Evolutionary conservation across 2,113 vertebrate species (phyloP).

Genomic region (Melozone crissalis): DNA sequence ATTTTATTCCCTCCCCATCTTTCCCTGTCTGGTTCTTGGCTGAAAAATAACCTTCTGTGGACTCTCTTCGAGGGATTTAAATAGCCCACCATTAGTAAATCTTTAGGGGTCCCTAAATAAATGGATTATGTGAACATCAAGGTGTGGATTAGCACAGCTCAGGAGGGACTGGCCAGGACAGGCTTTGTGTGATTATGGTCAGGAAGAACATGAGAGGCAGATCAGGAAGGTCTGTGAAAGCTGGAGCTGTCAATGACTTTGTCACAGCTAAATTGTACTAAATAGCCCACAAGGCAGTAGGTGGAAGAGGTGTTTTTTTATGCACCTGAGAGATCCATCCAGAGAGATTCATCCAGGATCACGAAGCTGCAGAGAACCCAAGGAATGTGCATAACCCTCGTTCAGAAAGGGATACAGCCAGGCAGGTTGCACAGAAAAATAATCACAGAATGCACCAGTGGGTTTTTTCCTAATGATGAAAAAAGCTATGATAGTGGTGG

Average conservation of each 20-base stretch:
- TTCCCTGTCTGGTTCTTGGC: not conserved
- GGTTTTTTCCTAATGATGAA: not conserved
- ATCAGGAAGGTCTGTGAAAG: not conserved
- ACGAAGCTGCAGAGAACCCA: fast-evolving
- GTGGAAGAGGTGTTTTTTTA: not conserved
- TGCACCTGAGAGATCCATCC: not conserved
- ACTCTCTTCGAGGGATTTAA: not conserved
- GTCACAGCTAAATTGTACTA: not conserved
- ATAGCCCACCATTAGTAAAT: not conserved
- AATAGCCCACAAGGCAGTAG: not conserved
- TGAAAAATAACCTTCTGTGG: not conserved
- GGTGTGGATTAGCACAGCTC: not conserved
- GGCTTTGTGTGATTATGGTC: fast-evolving
- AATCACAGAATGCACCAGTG: not conserved
- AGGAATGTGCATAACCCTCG: fast-evolving
- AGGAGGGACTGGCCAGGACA: not conserved
- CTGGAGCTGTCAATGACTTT: not conserved
- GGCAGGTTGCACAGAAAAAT: not conserved
- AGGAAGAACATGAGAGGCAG: not conserved
- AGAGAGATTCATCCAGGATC: not conserved
- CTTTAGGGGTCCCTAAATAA: not conserved
- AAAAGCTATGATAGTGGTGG: not conserved
- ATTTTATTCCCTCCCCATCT: not conserved
- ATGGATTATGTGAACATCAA: not conserved
- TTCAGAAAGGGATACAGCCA: not conserved